Percentiles rank a stretch among this genome's conserved stretches.
These are phyloP conservation scores for Misgurnus mizolepis DNA, from an alignment of 2,113 vertebrate species.

Conservation along the genomic window DNA sequence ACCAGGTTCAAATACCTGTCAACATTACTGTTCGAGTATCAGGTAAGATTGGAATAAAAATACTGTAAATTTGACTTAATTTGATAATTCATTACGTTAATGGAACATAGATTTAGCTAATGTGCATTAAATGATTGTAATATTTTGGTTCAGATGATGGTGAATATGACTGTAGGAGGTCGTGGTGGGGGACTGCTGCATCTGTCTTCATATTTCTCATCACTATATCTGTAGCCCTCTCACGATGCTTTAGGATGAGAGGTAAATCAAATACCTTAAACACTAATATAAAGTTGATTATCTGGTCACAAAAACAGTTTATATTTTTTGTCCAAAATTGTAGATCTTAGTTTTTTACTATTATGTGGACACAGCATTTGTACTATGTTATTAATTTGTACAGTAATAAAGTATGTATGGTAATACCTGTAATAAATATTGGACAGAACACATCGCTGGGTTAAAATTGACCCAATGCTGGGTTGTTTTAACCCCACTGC, in stretches of 20 bases:
- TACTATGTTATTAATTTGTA: too few species aligned
- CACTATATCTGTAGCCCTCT: conserved; percentile 63
- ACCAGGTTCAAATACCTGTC: conserved; percentile 65
- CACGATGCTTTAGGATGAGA: conserved; percentile 65
- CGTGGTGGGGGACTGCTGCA: conserved; percentile 72
- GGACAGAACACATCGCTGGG: too few species aligned
- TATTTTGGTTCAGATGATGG: conserved; percentile 59
- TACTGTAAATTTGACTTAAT: neutral
- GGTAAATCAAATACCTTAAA: conserved; percentile 53
- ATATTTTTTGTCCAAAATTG: too few species aligned
- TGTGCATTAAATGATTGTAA: neutral
- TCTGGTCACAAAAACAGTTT: too few species aligned
- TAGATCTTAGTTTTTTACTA: too few species aligned
- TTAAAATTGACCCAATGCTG: too few species aligned
- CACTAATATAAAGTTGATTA: too few species aligned
- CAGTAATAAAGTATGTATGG: too few species aligned
- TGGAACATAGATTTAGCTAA: neutral
- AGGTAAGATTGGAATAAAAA: conserved; percentile 49
- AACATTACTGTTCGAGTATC: conserved; percentile 66
- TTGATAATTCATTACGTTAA: neutral
- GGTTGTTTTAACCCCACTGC: too few species aligned
- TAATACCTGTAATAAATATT: too few species aligned
- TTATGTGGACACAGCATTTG: too few species aligned
- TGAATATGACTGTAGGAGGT: conserved; percentile 60
- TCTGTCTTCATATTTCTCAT: conserved; percentile 70